Evolutionary conservation across 1,140 invertebrate genomes (phyloP).

Genomic region (Oryzaephilus surinamensis): DNA sequence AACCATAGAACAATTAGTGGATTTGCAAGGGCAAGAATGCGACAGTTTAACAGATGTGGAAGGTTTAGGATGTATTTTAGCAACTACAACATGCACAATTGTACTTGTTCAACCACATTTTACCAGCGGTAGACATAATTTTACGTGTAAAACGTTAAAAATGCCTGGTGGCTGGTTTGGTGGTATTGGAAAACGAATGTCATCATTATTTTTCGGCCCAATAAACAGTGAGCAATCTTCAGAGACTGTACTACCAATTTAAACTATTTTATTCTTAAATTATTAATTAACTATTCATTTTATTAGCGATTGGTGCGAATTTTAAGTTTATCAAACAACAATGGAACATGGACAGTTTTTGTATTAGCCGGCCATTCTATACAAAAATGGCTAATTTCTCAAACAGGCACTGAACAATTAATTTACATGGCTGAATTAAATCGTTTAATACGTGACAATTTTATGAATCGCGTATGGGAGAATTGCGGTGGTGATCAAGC

Average conservation of each 20-base stretch:
- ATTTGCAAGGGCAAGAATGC: constrained; percentile 77
- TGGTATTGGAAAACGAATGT: constrained; percentile 73
- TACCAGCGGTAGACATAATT: constrained; percentile 49
- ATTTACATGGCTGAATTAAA: constrained; percentile 55
- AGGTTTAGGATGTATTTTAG: constrained; percentile 69
- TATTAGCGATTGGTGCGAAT: constrained; percentile 43
- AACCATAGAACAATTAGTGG: constrained; percentile 73
- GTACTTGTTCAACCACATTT: constrained; percentile 59
- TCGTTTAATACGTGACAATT: constrained; percentile 47
- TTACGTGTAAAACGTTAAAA: constrained; percentile 60
- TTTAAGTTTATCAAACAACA: constrained; percentile 33
- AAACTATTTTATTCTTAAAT: not conserved
- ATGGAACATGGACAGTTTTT: constrained; percentile 35
- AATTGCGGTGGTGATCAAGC: constrained; percentile 22
- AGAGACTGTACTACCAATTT: constrained; percentile 54
- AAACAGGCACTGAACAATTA: constrained; percentile 46
- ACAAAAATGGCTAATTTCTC: constrained; percentile 52
- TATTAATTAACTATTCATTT: not conserved
- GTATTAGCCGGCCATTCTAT: constrained; percentile 55
- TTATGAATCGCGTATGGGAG: constrained; percentile 51
- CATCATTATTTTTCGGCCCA: constrained; percentile 78
- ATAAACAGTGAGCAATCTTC: constrained; percentile 55
- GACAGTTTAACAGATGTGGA: constrained; percentile 56
- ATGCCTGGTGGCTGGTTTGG: constrained; percentile 78
- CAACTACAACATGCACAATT: constrained; percentile 84